These are phyloP conservation scores for Panthera uncia DNA, from an alignment of 2,113 vertebrate species.

Conservation along the genomic window DNA sequence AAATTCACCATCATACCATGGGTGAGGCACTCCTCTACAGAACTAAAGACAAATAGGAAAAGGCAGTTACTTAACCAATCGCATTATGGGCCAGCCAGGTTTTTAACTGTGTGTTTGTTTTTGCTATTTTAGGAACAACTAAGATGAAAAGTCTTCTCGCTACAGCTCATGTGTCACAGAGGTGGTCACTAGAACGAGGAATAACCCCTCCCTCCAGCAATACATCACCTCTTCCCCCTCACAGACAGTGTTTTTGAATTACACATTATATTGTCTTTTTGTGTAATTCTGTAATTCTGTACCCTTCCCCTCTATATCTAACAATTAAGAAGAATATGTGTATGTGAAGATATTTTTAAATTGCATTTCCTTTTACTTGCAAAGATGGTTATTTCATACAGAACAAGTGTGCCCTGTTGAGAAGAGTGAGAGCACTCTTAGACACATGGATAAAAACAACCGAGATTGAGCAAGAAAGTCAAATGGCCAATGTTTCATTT, in stretches of 20 bases:
- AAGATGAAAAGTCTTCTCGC: neutral
- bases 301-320: neutral
- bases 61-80: neutral
- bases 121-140: neutral
- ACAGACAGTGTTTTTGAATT: neutral
- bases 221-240: neutral
- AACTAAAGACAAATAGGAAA: neutral
- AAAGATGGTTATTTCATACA: neutral
- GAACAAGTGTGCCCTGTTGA: neutral
- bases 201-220: neutral
- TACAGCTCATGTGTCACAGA: fast-evolving
- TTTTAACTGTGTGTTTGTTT: neutral
- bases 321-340: neutral
- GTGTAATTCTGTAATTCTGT: neutral
- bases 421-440: neutral
- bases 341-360: neutral
- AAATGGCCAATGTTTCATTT: slow-evolving; percentile 40
- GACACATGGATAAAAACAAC: neutral
- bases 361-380: neutral
- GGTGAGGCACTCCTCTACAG: neutral
- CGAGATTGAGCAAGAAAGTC: neutral
- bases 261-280: neutral
- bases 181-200: neutral
- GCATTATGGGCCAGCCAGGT: neutral
- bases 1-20: neutral